phyloP scores from a whole-genome alignment of 2,113 vertebrate species.

The Megaleporinus macrocephalus region DNA sequence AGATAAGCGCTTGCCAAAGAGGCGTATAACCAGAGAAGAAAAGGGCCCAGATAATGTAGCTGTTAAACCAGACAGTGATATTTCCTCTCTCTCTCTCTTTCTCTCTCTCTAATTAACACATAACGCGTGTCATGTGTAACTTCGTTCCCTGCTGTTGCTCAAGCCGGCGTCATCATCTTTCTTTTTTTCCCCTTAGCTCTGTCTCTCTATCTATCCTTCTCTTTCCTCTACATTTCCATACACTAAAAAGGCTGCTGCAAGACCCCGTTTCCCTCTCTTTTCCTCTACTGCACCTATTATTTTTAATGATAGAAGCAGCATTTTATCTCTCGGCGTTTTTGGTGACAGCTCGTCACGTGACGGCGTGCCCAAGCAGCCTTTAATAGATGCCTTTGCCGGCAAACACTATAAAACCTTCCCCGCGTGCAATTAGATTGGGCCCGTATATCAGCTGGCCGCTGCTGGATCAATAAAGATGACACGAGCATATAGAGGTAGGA shows the following conservation, averaged over 20 bases:
- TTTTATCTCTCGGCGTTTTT: constrained; percentile 45
- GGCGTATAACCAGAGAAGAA: neutral
- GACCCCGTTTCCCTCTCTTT: constrained; percentile 35
- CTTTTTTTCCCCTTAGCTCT: neutral
- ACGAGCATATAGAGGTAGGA: constrained; percentile 59
- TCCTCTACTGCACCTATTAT: constrained; percentile 51
- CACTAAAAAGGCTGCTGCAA: constrained; percentile 33
- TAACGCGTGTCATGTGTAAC: constrained; percentile 9
- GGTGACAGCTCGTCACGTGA: constrained; percentile 58
- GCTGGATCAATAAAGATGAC: constrained; percentile 75
- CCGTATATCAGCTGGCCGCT: constrained; percentile 72
- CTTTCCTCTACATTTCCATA: constrained; percentile 11
- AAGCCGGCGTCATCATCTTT: constrained; percentile 1
- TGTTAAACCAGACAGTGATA: neutral
- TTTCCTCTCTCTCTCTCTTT: neutral
- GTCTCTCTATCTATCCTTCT: neutral
- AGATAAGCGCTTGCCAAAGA: constrained; percentile 11
- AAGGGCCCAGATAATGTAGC: neutral
- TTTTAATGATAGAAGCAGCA: constrained; percentile 59
- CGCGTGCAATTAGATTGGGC: constrained; percentile 74
- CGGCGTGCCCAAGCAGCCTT: constrained; percentile 50
- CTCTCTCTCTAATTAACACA: constrained; percentile 32
- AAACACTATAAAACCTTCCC: constrained; percentile 69
- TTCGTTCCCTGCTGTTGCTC: constrained; percentile 3
- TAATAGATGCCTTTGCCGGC: constrained; percentile 68